phyloP scores from a whole-genome alignment of 2,888 invertebrate genomes.

The Stenodera caucasica region DNA sequence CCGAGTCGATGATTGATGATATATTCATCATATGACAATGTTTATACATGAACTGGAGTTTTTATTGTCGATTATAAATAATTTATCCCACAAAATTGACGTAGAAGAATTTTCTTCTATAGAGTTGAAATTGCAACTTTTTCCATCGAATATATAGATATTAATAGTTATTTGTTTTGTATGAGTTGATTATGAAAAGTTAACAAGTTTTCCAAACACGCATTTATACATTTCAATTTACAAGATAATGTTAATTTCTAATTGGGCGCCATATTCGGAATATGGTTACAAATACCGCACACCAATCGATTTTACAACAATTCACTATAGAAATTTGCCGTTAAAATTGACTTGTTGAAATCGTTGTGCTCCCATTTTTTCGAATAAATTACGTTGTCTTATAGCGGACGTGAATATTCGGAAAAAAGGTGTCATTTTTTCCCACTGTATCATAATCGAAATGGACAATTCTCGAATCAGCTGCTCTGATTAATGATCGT shows the following conservation, averaged over 20 bases:
- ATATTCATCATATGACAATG: conserved; percentile 38
- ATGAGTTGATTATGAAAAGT: not conserved
- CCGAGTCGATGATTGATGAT: conserved; percentile 37
- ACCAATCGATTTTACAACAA: not conserved
- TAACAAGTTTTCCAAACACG: not conserved
- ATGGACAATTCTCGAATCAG: not conserved
- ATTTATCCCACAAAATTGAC: not conserved
- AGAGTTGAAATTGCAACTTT: no score
- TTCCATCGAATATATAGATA: no score
- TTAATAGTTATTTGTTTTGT: not conserved
- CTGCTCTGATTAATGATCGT: not conserved
- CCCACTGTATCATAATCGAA: conserved; percentile 1
- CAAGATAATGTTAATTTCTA: not conserved
- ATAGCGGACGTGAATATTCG: not conserved
- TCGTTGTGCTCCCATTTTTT: no score
- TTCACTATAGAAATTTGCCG: no score
- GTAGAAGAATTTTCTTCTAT: not conserved
- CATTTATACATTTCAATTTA: not conserved
- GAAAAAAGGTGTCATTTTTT: not conserved
- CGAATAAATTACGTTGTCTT: no score
- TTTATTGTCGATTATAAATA: conserved; percentile 1
- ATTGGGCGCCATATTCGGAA: not conserved
- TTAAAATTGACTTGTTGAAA: no score
- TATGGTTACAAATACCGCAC: not conserved
- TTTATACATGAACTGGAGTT: conserved; percentile 30